Percentiles rank a stretch among this genome's conserved stretches.
Conservation (phyloP, 1,140 invertebrate species). For the Drosophila pachea region DNA sequence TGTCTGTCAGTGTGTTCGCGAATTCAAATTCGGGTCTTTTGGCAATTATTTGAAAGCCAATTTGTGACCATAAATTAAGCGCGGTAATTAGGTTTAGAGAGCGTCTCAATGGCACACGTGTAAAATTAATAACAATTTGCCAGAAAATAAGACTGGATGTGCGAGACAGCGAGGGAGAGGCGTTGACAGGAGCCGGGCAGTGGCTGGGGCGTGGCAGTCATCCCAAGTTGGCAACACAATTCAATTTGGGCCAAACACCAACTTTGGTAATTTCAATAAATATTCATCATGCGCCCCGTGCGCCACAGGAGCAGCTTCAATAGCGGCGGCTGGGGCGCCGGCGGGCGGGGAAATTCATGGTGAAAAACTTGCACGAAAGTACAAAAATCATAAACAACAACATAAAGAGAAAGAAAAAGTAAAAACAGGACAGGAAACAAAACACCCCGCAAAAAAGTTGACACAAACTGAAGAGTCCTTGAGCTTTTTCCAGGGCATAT, state of each 20-base stretch:
- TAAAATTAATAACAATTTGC: conserved; percentile 76
- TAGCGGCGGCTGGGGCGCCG: conserved; percentile 12
- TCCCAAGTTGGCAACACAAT: conserved; percentile 76
- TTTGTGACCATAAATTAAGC: conserved; percentile 63
- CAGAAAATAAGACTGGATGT: conserved; percentile 14
- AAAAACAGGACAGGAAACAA: not conserved
- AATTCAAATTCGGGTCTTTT: conserved; percentile 13
- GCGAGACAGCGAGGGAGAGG: conserved; percentile 1
- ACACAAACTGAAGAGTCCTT: conserved; percentile 46
- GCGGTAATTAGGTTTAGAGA: conserved; percentile 64
- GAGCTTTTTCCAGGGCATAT: conserved; percentile 46
- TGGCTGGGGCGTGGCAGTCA: conserved; percentile 18
- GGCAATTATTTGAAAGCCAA: conserved; percentile 65
- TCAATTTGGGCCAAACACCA: conserved; percentile 65
- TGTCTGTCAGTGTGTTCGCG: conserved; percentile 6
- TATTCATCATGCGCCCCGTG: conserved; percentile 74
- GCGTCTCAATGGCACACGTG: conserved; percentile 44
- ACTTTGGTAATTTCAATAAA: conserved; percentile 78
- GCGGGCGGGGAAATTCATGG: conserved; percentile 51
- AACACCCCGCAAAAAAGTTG: conserved; percentile 49
- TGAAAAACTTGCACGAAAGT: conserved; percentile 53
- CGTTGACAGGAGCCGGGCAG: not conserved
- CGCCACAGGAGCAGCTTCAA: conserved; percentile 25
- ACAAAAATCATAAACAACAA: conserved; percentile 71
- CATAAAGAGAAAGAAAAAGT: not conserved